Evolutionary conservation across 2,113 vertebrate genomes (phyloP).

Genomic region (Peromyscus maniculatus): DNA sequence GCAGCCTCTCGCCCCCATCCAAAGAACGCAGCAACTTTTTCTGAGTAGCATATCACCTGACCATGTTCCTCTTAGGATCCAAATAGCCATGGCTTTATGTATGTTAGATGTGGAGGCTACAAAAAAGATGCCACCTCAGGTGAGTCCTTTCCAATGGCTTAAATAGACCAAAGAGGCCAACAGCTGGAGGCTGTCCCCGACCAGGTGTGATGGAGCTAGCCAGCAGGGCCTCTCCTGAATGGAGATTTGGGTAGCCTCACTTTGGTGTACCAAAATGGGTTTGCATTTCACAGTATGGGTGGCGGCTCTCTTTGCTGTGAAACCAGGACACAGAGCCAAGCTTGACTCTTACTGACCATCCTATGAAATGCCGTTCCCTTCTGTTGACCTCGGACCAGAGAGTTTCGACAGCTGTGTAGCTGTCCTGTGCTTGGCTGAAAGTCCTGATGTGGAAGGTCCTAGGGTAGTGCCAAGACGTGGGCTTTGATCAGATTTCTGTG

Average conservation of each 20-base stretch:
- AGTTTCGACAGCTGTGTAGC: background rate
- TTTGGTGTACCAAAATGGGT: background rate
- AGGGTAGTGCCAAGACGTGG: too few species aligned
- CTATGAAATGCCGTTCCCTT: background rate
- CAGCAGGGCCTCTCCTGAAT: background rate
- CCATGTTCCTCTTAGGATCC: background rate
- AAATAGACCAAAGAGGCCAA: too few species aligned
- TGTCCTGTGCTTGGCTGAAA: background rate
- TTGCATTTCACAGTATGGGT: background rate
- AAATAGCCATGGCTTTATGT: background rate
- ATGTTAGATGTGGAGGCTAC: background rate
- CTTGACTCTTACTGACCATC: background rate
- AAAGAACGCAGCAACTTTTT: background rate
- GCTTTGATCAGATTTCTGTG: conserved; percentile 3
- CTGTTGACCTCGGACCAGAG: background rate
- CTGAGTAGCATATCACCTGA: background rate
- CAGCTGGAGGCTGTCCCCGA: background rate
- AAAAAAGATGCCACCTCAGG: background rate
- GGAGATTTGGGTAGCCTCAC: background rate
- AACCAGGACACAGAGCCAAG: background rate
- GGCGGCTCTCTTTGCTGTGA: background rate
- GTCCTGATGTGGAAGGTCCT: background rate
- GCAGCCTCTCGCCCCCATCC: background rate
- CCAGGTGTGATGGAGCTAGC: background rate
- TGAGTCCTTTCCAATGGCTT: background rate